Evolutionary conservation across 2,888 invertebrate genomes (phyloP), one percentile per base, ranked within the genome.

Genomic region (Eremobia ochroleuca): DNA sequence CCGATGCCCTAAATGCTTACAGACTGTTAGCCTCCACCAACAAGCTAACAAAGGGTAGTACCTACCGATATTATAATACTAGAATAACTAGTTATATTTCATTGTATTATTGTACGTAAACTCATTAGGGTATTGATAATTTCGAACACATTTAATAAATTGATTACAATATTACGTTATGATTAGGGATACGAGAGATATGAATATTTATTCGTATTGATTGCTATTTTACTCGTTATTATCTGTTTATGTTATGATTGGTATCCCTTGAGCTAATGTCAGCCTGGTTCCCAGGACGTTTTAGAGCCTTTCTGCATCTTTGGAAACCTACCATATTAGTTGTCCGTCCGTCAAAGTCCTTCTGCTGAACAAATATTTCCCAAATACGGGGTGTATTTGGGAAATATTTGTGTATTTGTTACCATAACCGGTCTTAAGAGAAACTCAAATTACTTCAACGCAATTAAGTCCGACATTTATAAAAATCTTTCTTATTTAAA

Each of bases 151-250:
- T 82, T 79, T 34, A 58, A 64, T 64, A 77, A 77, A 64, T 82
- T 58, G 34, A 77, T 77, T 58, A 64, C 34, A 58, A 77, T 37
- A 31, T 58, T 67, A 49, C 37, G 37, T 66, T 55, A 31, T 74
- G 52, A 37, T 75, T 31, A 52, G 34, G 15, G 31, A 15, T 49
- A 46, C 28, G 43, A 34, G 18, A 49, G 21, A 11, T 58, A 58
- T 75, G 49, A 49, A 79, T 82, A 81, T 76, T 75, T 75, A 65
- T 75, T 75, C 1, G 28, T 74, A 81, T 75, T 34, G 75, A 81
- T 64, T 75, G 28, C 37, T 55, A 3, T 46, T 73, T 62, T 2
- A 4, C 25, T 80, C 9, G 3, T 2, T 34, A 18, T 37, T 61
- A 46, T 64, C 31, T 74, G n/a, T 72, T 34, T 40, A 46, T 28